These are phyloP conservation scores for Dynastes maya DNA, from an alignment of 2,888 invertebrate species.

Conservation along the genomic window DNA sequence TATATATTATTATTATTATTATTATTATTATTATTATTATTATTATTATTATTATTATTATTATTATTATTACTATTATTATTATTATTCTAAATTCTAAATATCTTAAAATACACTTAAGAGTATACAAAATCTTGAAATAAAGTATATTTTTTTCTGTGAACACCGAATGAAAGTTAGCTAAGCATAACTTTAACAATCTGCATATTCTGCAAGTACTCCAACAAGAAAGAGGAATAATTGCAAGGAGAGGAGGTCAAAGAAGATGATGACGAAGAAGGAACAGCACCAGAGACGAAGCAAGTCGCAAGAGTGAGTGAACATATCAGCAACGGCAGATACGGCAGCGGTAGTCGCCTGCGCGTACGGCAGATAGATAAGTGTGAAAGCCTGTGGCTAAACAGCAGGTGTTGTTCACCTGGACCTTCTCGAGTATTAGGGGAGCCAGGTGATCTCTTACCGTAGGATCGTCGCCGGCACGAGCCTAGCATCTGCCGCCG, in stretches of 20 bases:
- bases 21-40: too few relatives aligned
- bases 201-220: neutral
- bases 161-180: too few relatives aligned
- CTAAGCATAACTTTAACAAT: neutral
- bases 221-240: constrained; percentile 9
- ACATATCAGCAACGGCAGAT: neutral
- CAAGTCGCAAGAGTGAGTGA: neutral
- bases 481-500: constrained; percentile 63
- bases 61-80: too few relatives aligned
- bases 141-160: too few relatives aligned
- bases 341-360: constrained; percentile 4
- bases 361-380: constrained; percentile 38
- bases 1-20: too few relatives aligned
- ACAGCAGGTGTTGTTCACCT: constrained; percentile 65
- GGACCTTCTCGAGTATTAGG: constrained; percentile 62
- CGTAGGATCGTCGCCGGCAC: constrained; percentile 57
- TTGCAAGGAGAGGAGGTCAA: neutral
- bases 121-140: too few relatives aligned
- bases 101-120: too few relatives aligned
- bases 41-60: too few relatives aligned
- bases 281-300: too few relatives aligned
- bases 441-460: constrained; percentile 62
- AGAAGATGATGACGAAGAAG: too few relatives aligned
- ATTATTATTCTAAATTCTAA: too few relatives aligned
- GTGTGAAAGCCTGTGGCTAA: constrained; percentile 51